Conservation (phyloP, 2,113 vertebrate genomes). For the Pungitius pungitius region DNA sequence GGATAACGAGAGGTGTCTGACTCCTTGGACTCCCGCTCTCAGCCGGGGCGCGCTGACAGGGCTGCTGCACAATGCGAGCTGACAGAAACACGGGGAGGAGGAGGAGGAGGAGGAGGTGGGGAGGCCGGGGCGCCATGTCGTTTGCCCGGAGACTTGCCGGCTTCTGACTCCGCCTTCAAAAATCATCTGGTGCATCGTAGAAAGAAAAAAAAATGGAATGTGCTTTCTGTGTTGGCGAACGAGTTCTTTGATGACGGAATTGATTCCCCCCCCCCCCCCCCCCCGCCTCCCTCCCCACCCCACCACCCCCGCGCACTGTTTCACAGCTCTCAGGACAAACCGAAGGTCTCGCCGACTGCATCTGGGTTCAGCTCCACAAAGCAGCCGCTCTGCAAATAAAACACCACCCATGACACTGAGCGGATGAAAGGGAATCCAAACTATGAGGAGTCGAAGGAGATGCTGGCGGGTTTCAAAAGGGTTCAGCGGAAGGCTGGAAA, state of each 20-base stretch:
- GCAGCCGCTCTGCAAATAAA: not conserved
- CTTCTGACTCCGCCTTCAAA: too few relatives aligned
- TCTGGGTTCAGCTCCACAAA: not conserved
- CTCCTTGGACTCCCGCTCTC: slow-evolving; percentile 37
- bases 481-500: not conserved
- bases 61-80: slow-evolving; percentile 50
- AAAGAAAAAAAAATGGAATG: not conserved
- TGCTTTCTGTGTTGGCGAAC: not conserved
- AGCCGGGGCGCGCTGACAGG: slow-evolving; percentile 35
- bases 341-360: not conserved
- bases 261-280: too few relatives aligned
- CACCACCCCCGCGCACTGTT: not conserved
- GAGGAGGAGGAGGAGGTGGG: slow-evolving; percentile 22
- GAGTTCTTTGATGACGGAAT: not conserved
- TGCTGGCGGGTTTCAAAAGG: not conserved
- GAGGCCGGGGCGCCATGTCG: slow-evolving; percentile 35
- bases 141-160: slow-evolving; percentile 34
- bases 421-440: not conserved
- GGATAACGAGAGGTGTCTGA: slow-evolving; percentile 53
- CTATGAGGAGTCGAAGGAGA: not conserved
- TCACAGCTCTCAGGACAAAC: not conserved
- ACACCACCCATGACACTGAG: not conserved
- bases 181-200: too few relatives aligned
- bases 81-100: slow-evolving; percentile 61
- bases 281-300: too few relatives aligned